Percentiles rank a stretch among this genome's conserved stretches.
phyloP scores from a whole-genome alignment of 2,888 invertebrate genomes.

The Athripsodes cinereus region DNA sequence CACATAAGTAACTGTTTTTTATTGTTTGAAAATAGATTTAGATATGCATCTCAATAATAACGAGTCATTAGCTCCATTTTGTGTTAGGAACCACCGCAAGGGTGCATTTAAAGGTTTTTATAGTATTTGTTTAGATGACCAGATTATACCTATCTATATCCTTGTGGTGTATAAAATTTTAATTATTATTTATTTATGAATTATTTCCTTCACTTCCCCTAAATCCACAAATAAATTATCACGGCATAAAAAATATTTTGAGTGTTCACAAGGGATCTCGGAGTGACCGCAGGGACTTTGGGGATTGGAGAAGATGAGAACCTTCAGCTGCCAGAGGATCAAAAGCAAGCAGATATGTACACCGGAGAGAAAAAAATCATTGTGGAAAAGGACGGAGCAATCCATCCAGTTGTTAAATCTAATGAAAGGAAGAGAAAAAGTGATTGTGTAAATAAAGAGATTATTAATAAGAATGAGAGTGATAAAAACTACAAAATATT shows the following conservation, averaged over 20 bases:
- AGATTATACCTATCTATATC: no score
- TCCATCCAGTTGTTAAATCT: neutral
- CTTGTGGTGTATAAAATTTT: neutral
- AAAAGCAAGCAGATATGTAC: neutral
- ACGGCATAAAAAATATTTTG: conserved; percentile 27
- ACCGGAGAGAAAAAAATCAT: neutral
- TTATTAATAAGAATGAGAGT: neutral
- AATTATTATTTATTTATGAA: neutral
- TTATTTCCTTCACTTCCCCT: neutral
- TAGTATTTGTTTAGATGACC: no score
- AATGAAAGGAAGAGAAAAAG: no score
- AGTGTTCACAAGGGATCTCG: conserved; percentile 26
- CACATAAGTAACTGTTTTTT: no score
- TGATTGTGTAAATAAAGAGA: neutral
- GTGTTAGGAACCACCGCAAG: no score
- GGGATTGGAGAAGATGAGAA: conserved; percentile 3
- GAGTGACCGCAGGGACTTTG: conserved; percentile 12
- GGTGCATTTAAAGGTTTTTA: no score
- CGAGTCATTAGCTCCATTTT: no score
- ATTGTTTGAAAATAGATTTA: no score
- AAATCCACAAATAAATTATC: conserved; percentile 17
- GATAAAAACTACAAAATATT: neutral
- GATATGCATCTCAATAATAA: no score
- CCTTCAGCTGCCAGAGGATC: neutral
- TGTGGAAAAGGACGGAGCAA: neutral